Evolutionary conservation across 2,113 vertebrate genomes (phyloP).

Genomic region (Leptocoma aspasia): DNA sequence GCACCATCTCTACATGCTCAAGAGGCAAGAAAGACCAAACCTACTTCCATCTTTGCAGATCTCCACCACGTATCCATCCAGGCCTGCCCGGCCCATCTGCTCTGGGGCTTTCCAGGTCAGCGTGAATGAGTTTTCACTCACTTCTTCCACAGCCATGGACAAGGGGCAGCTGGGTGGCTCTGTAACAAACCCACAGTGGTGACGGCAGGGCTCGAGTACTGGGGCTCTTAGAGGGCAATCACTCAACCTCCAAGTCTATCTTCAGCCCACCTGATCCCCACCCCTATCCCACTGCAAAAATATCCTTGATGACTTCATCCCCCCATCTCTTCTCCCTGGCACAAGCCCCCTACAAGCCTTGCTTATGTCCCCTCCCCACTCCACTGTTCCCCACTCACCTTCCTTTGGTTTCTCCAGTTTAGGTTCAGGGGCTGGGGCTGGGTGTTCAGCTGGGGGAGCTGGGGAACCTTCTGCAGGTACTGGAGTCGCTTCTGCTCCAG

Average conservation of each 20-base stretch:
- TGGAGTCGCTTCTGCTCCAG: neutral
- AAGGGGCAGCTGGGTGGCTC: conserved; percentile 81
- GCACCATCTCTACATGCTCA: neutral
- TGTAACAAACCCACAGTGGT: conserved; percentile 19
- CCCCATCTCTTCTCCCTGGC: rapidly evolving
- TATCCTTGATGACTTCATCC: neutral
- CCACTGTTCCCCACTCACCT: neutral
- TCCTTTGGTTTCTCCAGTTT: neutral
- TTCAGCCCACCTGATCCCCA: neutral
- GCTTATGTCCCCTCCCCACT: neutral
- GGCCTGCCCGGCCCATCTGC: conserved; percentile 66
- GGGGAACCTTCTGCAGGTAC: neutral
- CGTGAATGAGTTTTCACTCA: conserved; percentile 79
- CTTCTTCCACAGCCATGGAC: conserved; percentile 79
- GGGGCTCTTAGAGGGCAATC: neutral
- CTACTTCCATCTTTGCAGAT: conserved; percentile 87
- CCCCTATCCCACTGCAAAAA: neutral
- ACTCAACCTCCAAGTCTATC: neutral
- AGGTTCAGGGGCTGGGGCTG: conserved; percentile 39
- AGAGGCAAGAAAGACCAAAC: neutral
- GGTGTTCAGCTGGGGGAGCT: conserved; percentile 30
- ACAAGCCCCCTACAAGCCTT: neutral
- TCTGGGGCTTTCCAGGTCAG: conserved; percentile 85
- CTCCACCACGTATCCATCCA: conserved; percentile 87
- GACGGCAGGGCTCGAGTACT: rapidly evolving